Conservation (phyloP, 2,888 invertebrate genomes). For the Malthinus seriepunctatus region DNA sequence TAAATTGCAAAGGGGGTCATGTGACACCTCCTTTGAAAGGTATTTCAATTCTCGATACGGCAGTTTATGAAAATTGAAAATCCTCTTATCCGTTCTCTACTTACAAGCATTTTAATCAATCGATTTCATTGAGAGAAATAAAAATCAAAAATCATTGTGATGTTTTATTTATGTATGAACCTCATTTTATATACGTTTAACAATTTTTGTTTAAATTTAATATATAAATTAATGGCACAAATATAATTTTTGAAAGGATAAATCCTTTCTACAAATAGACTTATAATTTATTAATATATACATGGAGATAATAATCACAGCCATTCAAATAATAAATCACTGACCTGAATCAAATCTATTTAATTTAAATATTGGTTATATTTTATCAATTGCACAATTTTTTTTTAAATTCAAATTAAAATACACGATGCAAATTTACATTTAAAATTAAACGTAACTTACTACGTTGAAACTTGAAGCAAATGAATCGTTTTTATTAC, state of each 20-base stretch:
- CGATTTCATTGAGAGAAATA: no score
- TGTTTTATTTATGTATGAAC: slow-evolving; percentile 27
- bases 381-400: background rate
- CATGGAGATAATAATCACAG: slow-evolving; percentile 39
- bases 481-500: no score
- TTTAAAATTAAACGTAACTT: no score
- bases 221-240: slow-evolving; percentile 45
- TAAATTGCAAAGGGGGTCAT: no score
- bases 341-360: slow-evolving; percentile 31
- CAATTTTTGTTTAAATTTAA: slow-evolving; percentile 24
- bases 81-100: no score
- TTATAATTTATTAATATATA: slow-evolving; percentile 32
- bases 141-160: slow-evolving; percentile 12
- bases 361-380: slow-evolving; percentile 13
- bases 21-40: no score
- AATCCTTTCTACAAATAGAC: slow-evolving; percentile 27
- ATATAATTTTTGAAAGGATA: slow-evolving; percentile 34
- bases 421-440: slow-evolving; percentile 7
- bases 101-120: no score
- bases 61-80: no score
- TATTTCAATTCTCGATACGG: no score
- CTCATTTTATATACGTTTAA: slow-evolving; percentile 31
- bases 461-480: no score
- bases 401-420: slow-evolving; percentile 7
- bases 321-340: slow-evolving; percentile 40